A percentile compares a stretch with the other conserved stretches of the same genome.
Evolutionary conservation across 2,888 invertebrate species (phyloP).

Genomic region (Lepidonotus clava): DNA sequence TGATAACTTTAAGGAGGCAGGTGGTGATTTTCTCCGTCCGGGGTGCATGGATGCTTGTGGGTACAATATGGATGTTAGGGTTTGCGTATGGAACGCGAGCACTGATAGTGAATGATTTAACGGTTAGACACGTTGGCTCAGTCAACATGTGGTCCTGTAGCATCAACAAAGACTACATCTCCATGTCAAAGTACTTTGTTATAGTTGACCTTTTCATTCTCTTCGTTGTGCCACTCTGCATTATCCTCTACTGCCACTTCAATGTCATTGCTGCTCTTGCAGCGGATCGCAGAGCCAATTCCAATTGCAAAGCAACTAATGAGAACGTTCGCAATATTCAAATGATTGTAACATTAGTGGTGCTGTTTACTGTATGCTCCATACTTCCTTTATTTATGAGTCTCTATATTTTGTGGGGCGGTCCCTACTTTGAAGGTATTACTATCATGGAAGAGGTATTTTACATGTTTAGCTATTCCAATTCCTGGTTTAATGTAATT

Average conservation of each 20-base stretch:
- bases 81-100: not conserved
- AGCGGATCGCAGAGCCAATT: not conserved
- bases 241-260: not conserved
- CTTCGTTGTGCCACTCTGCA: not conserved
- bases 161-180: not conserved
- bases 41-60: not conserved
- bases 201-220: not conserved
- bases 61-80: not conserved
- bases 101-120: not conserved
- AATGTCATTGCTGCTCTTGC: not conserved
- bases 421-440: not conserved
- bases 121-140: not conserved
- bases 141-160: not conserved
- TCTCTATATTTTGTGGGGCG: not conserved
- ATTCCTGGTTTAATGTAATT: not conserved
- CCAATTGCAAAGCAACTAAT: not conserved
- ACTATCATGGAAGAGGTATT: not conserved
- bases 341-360: not conserved
- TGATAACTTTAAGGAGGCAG: not conserved
- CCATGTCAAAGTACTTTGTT: conserved; percentile 7
- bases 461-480: conserved; percentile 8
- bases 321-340: not conserved
- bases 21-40: not conserved
- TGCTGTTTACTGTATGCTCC: not conserved
- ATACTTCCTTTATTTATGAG: not conserved